Conservation (phyloP, 1,140 invertebrate genomes). For the Battus philenor region DNA sequence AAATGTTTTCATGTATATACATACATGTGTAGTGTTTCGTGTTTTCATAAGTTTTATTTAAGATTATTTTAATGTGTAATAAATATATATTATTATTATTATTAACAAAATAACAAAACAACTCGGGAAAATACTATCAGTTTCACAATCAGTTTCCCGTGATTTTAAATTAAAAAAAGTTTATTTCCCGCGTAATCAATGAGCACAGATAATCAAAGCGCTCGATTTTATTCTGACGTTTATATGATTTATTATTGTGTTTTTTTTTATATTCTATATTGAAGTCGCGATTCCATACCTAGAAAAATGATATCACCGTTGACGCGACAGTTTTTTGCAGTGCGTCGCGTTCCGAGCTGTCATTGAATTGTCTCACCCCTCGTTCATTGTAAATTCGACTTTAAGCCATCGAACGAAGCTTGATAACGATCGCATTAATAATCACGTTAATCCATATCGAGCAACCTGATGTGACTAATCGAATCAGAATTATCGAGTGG, state of each 20-base stretch:
- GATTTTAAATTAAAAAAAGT: too few species aligned
- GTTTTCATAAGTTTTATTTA: too few species aligned
- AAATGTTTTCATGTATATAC: too few species aligned
- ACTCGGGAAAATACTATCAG: too few species aligned
- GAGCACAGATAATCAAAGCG: background rate
- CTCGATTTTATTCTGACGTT: background rate
- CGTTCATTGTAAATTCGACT: slow-evolving; percentile 16
- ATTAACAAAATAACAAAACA: too few species aligned
- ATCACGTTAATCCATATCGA: slow-evolving; percentile 20
- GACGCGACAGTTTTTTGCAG: slow-evolving; percentile 39
- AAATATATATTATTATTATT: too few species aligned
- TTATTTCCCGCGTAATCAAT: background rate
- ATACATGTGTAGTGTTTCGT: too few species aligned
- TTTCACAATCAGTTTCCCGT: too few species aligned
- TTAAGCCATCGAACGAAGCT: slow-evolving; percentile 1
- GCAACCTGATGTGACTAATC: slow-evolving; percentile 31
- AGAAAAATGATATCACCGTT: slow-evolving; percentile 33
- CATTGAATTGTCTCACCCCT: slow-evolving; percentile 26
- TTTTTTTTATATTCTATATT: slow-evolving; percentile 6
- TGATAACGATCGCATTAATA: background rate
- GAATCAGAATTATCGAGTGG: slow-evolving; percentile 28
- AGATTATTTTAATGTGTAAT: too few species aligned
- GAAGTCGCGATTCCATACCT: slow-evolving; percentile 15
- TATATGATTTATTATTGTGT: too few species aligned
- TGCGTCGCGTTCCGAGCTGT: slow-evolving; percentile 24